Evolutionary conservation across 2,113 vertebrate species (phyloP), one percentile per base, ranked within the genome.

Genomic region (Menura novaehollandiae): DNA sequence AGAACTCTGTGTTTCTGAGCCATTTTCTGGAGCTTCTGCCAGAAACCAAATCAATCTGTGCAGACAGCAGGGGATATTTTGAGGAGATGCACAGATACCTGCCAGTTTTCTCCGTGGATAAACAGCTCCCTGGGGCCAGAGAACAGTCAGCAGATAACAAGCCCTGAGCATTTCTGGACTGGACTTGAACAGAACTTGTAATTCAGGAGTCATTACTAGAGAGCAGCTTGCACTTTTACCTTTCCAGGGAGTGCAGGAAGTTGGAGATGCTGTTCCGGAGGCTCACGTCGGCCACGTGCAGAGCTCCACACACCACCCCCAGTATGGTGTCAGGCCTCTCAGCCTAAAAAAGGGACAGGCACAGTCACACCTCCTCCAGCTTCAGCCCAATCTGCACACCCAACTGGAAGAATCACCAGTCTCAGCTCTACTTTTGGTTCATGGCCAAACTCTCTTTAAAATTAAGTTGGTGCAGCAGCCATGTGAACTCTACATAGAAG

Each of bases 311-410:
- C 60, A 99, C 99, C 68, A 99, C 98, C 53, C 99, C 99, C 93
- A 99, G 98, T 98, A 99, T 99, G 83, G 99, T 99, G 67, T 99
- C 99, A 9, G 99, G 99, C 79, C 99, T 98, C 92, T 99, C 99
- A 13, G 99, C 99, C 99, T 99, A 72, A 63, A 96, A 78, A 51
- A 30, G 85, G 84, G 35, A 89, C 18, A 28, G 4, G 24, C n/a
- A 51, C 17, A 69, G 33, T 84, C 33, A 59, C 56, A 63, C 30
- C 68, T 92, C 72, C 63, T 13, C 44, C 27, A 75, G 59, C 33
- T 26, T 13, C 76, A 71, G 63, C 51, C 58, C 55, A 16, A 6
- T 8, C 74, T 12, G 3, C 20, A 68, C 76, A 87, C 16, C 26
- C 33, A 47, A 27, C 18, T 8, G 12, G 30, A 41, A 53, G 21